A percentile compares a stretch with the other conserved stretches of the same genome.
These are phyloP conservation scores for Acronicta alni DNA, from an alignment of 2,888 invertebrate species.

Conservation along the genomic window DNA sequence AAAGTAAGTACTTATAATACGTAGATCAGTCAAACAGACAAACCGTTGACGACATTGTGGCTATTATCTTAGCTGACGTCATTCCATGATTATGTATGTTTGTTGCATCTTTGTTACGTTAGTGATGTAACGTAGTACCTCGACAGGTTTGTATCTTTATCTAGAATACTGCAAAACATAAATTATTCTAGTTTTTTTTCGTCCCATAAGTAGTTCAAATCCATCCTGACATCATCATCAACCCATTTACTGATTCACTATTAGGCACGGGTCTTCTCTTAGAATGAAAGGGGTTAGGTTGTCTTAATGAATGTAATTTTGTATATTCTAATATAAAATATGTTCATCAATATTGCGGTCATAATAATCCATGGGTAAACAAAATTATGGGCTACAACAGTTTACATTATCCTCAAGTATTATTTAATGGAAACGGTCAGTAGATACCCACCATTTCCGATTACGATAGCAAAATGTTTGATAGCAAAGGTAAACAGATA, in stretches of 20 bases:
- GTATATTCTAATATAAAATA: too few species aligned
- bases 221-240: too few species aligned
- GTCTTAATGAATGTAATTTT: too few species aligned
- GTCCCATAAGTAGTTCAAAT: too few species aligned
- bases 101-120: conserved; percentile 15
- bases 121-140: not conserved
- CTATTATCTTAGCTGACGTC: conserved; percentile 42
- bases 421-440: conserved; percentile 4
- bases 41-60: conserved; percentile 25
- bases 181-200: too few species aligned
- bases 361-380: not conserved
- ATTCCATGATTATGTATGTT: conserved; percentile 32
- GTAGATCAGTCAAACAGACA: conserved; percentile 2
- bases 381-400: not conserved
- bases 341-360: not conserved
- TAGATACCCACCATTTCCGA: conserved; percentile 1
- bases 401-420: not conserved
- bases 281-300: too few species aligned
- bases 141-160: not conserved
- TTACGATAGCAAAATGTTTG: conserved; percentile 1
- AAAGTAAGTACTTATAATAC: not conserved
- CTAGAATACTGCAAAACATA: too few species aligned
- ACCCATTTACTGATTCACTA: too few species aligned
- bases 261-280: too few species aligned
- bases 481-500: conserved; percentile 6